These are phyloP conservation scores for Aleiodes leptofemur DNA, from an alignment of 2,888 invertebrate genomes.

Conservation along the genomic window DNA sequence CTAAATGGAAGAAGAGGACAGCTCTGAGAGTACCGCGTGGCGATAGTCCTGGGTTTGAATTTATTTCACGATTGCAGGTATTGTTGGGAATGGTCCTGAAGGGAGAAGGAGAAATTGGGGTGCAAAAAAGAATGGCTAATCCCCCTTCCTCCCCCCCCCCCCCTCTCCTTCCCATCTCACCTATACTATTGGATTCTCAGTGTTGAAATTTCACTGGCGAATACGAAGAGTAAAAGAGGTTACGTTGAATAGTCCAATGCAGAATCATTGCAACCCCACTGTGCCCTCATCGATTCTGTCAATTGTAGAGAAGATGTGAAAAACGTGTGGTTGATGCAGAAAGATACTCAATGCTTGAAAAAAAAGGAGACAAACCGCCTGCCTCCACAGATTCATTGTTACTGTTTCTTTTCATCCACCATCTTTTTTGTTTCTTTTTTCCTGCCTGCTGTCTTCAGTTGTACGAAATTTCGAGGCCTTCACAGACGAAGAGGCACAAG, in stretches of 20 bases:
- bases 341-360: neutral
- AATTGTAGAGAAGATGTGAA: neutral
- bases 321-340: conserved; percentile 11
- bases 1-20: conserved; percentile 14
- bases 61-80: conserved; percentile 62
- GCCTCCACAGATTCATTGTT: conserved; percentile 22
- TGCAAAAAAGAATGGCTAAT: conserved; percentile 36
- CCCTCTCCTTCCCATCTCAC: neutral
- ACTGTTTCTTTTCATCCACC: neutral
- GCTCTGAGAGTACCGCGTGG: conserved; percentile 33
- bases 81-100: conserved; percentile 56
- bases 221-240: conserved; percentile 49
- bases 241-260: conserved; percentile 49
- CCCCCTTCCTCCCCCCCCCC: neutral
- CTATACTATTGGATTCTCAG: conserved; percentile 31
- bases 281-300: neutral
- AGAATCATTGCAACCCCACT: conserved; percentile 3
- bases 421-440: neutral
- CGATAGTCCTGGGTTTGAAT: conserved; percentile 54
- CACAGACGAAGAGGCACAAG: no score
- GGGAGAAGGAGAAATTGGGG: conserved; percentile 42
- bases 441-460: neutral
- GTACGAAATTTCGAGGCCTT: neutral
- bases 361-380: conserved; percentile 38
- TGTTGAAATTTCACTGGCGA: conserved; percentile 31